Evolutionary conservation across 2,888 invertebrate species (phyloP).

Genomic region (Trissolcus brochymenae): DNA sequence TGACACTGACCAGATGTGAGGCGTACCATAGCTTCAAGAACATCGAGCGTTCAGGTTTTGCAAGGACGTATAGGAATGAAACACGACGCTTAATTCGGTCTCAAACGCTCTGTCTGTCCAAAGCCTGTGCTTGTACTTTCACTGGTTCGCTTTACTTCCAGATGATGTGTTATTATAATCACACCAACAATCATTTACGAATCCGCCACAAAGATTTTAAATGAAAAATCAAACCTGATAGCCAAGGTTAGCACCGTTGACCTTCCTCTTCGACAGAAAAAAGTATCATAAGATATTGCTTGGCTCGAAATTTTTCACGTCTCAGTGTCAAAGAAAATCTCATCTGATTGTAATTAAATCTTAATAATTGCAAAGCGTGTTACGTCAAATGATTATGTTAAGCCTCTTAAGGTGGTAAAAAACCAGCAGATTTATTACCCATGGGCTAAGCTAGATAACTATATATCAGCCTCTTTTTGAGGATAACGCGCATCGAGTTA

Average conservation of each 20-base stretch:
- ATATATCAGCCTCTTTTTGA: too few relatives aligned
- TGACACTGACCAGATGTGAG: conserved; percentile 50
- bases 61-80: conserved; percentile 55
- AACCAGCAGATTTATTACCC: too few relatives aligned
- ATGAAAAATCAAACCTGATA: conserved; percentile 13
- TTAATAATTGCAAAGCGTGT: conserved; percentile 1
- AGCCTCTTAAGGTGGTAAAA: too few relatives aligned
- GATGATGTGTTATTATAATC: conserved; percentile 11
- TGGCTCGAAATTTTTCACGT: conserved; percentile 20
- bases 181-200: neutral
- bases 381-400: conserved; percentile 2
- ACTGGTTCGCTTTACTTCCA: conserved; percentile 13
- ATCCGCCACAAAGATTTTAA: conserved; percentile 1
- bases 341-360: neutral
- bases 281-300: neutral
- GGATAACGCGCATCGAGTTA: too few relatives aligned
- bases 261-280: conserved; percentile 17
- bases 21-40: conserved; percentile 43
- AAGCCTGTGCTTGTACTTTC: conserved; percentile 26
- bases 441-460: too few relatives aligned
- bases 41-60: conserved; percentile 54
- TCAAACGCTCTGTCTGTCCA: conserved; percentile 4
- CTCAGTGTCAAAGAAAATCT: conserved; percentile 1
- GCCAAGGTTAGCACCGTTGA: conserved; percentile 26
- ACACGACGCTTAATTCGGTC: conserved; percentile 26